A percentile compares a stretch with the other conserved stretches of the same genome.
phyloP scores from a whole-genome alignment of 2,888 invertebrate genomes.

The Amphipoea lucens region DNA sequence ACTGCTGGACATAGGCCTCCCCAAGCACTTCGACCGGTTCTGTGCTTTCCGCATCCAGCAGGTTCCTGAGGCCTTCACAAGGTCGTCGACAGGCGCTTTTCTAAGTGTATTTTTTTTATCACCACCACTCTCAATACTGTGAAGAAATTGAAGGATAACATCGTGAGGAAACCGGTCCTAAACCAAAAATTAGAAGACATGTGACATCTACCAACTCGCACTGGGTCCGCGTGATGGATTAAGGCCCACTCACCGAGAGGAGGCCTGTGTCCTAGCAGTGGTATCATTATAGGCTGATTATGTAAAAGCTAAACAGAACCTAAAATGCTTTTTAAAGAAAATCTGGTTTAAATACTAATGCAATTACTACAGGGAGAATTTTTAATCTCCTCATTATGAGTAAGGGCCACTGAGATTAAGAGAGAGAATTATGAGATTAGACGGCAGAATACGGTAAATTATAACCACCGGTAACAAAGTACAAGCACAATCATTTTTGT shows the following conservation, averaged over 20 bases:
- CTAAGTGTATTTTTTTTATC: background rate
- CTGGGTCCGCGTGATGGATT: too few relatives aligned
- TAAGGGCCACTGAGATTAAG: constrained; percentile 81
- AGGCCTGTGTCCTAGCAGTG: too few relatives aligned
- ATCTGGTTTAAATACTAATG: constrained; percentile 79
- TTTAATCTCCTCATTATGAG: constrained; percentile 85
- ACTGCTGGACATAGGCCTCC: too few relatives aligned
- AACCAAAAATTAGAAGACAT: too few relatives aligned
- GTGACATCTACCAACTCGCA: too few relatives aligned
- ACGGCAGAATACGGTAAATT: constrained; percentile 66
- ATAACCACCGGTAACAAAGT: constrained; percentile 65
- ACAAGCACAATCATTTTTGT: constrained; percentile 58
- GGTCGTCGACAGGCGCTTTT: too few relatives aligned
- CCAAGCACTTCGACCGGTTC: too few relatives aligned
- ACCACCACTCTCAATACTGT: background rate
- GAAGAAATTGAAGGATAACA: background rate
- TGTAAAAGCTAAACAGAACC: constrained; percentile 62
- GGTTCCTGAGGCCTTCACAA: too few relatives aligned
- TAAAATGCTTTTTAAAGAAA: constrained; percentile 70
- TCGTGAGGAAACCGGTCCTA: background rate
- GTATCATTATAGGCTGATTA: background rate
- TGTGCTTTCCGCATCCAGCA: too few relatives aligned
- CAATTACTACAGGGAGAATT: constrained; percentile 82
- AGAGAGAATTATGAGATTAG: constrained; percentile 78
- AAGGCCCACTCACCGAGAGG: too few relatives aligned